Evolutionary conservation across 1,140 invertebrate genomes (phyloP).

Genomic region (Drosophila grimshawi): DNA sequence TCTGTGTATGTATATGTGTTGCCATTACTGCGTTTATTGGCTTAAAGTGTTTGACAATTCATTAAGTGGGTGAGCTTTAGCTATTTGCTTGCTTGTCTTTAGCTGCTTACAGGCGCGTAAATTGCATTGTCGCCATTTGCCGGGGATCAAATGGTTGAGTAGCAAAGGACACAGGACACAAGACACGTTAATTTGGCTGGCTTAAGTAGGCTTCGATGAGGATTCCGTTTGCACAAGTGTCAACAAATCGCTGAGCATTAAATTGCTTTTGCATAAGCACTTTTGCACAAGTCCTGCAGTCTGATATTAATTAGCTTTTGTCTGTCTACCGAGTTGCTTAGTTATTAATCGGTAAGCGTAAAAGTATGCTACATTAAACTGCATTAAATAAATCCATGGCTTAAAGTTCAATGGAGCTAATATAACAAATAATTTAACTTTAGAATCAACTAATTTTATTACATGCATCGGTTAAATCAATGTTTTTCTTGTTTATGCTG

Average conservation of each 20-base stretch:
- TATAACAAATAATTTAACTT: not conserved
- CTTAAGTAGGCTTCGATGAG: slow-evolving; percentile 38
- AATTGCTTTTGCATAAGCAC: slow-evolving; percentile 79
- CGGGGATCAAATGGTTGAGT: slow-evolving; percentile 44
- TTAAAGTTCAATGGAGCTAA: not conserved
- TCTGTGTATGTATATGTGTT: slow-evolving; percentile 33
- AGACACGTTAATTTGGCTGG: slow-evolving; percentile 51
- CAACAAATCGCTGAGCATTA: slow-evolving; percentile 77
- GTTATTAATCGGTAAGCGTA: not conserved
- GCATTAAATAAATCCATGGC: not conserved
- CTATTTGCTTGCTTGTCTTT: slow-evolving; percentile 41
- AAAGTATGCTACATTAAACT: slow-evolving; percentile 63
- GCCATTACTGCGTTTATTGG: slow-evolving; percentile 78
- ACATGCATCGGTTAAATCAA: too few relatives aligned
- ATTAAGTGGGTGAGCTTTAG: slow-evolving; percentile 61
- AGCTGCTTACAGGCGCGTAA: slow-evolving; percentile 58
- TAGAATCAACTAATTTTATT: too few relatives aligned
- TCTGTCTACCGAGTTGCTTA: slow-evolving; percentile 13
- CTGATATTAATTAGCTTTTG: slow-evolving; percentile 16
- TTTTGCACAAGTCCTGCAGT: slow-evolving; percentile 22
- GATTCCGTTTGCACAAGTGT: slow-evolving; percentile 59
- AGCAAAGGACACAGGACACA: slow-evolving; percentile 44
- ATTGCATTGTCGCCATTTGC: slow-evolving; percentile 66
- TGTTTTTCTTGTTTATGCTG: too few relatives aligned
- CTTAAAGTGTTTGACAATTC: slow-evolving; percentile 83